These are phyloP conservation scores for Geophilus truncorum DNA, from an alignment of 2,888 invertebrate species.

Conservation along the genomic window DNA sequence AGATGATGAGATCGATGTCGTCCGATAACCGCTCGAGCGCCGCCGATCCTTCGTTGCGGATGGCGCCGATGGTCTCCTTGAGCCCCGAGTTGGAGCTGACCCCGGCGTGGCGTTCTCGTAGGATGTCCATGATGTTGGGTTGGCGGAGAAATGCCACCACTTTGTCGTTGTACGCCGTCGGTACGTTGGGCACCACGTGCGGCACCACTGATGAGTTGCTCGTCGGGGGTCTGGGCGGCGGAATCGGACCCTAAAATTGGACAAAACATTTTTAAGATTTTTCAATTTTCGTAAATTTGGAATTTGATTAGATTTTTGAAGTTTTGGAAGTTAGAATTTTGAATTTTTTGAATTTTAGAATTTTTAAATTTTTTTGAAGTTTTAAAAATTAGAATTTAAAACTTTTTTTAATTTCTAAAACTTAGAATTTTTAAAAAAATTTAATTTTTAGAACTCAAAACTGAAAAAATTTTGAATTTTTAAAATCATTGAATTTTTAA, in stretches of 20 bases:
- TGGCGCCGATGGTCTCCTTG: constrained; percentile 77
- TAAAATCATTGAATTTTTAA: no score
- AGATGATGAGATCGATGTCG: constrained; percentile 87
- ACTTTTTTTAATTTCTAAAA: no score
- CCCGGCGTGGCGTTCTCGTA: constrained; percentile 73
- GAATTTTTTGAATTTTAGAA: no score
- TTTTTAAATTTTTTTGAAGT: no score
- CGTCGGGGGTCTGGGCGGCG: constrained; percentile 40
- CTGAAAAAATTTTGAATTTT: no score
- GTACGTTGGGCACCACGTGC: constrained; percentile 57
- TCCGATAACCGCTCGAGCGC: constrained; percentile 81
- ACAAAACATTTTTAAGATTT: no score
- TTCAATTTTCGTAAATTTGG: no score
- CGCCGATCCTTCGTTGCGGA: constrained; percentile 79
- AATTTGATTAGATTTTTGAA: no score
- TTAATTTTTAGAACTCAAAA: no score
- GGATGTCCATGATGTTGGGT: constrained; percentile 85
- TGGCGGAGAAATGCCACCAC: constrained; percentile 94
- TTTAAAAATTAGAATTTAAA: no score
- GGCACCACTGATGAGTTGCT: constrained; percentile 39
- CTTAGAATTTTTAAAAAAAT: no score
- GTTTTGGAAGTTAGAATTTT: no score
- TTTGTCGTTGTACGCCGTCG: constrained; percentile 86
- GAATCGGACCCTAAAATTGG: constrained; percentile 40
- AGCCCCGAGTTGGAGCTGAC: constrained; percentile 66